phyloP scores from a whole-genome alignment of 1,140 invertebrate species.

The Penaeus indicus region DNA sequence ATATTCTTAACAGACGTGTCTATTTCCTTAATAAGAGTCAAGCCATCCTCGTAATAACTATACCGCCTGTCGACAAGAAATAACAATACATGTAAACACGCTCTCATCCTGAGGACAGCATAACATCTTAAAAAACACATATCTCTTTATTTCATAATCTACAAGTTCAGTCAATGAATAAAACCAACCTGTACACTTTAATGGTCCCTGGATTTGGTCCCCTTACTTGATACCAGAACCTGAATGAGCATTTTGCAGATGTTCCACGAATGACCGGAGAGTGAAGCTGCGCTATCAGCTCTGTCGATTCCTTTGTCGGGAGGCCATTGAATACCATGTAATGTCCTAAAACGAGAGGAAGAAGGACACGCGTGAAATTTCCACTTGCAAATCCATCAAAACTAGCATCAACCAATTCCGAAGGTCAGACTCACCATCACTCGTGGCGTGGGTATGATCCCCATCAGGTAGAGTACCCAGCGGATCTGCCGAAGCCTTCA shows the following conservation, averaged over 20 bases:
- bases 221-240: slow-evolving; percentile 51
- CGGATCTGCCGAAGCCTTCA: slow-evolving; percentile 33
- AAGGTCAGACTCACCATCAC: background rate
- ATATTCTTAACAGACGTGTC: slow-evolving; percentile 39
- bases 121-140: too few relatives aligned
- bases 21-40: slow-evolving; percentile 13
- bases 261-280: slow-evolving; percentile 25
- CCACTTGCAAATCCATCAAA: background rate
- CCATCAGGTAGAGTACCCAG: background rate
- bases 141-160: too few relatives aligned
- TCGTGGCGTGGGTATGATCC: slow-evolving; percentile 28
- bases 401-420: background rate
- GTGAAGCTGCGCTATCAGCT: slow-evolving; percentile 21
- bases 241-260: slow-evolving; percentile 43
- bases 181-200: slow-evolving; percentile 50
- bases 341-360: slow-evolving; percentile 16
- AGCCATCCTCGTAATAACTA: slow-evolving; percentile 40
- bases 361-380: background rate
- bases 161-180: background rate
- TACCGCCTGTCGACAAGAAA: slow-evolving; percentile 32
- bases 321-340: slow-evolving; percentile 25
- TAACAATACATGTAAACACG: background rate
- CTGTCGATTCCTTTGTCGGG: background rate
- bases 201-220: slow-evolving; percentile 37
- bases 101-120: too few relatives aligned